A percentile compares a stretch with the other conserved stretches of the same genome.
These are phyloP conservation scores for Pterostichus niger DNA, from an alignment of 2,888 invertebrate species.

Conservation along the genomic window DNA sequence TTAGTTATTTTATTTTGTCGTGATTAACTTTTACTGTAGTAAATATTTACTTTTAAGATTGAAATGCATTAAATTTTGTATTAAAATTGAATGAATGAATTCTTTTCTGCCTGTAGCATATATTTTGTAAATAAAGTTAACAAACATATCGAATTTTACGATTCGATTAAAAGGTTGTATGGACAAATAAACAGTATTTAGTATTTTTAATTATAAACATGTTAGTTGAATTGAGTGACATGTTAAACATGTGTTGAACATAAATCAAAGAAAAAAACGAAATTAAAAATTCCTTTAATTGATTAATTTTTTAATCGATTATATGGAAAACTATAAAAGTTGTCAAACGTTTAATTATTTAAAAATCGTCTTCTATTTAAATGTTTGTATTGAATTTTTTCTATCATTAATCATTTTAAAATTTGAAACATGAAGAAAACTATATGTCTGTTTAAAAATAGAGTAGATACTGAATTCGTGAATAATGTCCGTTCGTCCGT, in stretches of 20 bases:
- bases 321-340: too few relatives aligned
- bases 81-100: conserved; percentile 28
- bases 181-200: neutral
- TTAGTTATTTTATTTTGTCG: neutral
- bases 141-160: neutral
- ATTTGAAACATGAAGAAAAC: too few relatives aligned
- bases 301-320: too few relatives aligned
- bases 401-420: too few relatives aligned
- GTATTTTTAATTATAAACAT: conserved; percentile 19
- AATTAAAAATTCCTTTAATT: neutral
- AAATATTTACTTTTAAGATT: conserved; percentile 35
- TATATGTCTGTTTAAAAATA: neutral
- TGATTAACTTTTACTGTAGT: conserved; percentile 11
- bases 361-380: too few relatives aligned
- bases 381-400: neutral
- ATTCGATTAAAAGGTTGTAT: too few relatives aligned
- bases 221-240: too few relatives aligned
- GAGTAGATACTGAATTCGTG: neutral
- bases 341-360: too few relatives aligned
- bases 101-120: neutral
- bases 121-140: conserved; percentile 22
- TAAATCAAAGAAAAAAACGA: conserved; percentile 13
- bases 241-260: conserved; percentile 33
- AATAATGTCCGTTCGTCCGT: conserved; percentile 20
- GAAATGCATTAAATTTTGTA: too few relatives aligned